Percentiles rank a stretch among this genome's conserved stretches.
Evolutionary conservation across 53 echinoderm and acorn worm species (phyloP).

Genomic region (Echinarachnius parma): DNA sequence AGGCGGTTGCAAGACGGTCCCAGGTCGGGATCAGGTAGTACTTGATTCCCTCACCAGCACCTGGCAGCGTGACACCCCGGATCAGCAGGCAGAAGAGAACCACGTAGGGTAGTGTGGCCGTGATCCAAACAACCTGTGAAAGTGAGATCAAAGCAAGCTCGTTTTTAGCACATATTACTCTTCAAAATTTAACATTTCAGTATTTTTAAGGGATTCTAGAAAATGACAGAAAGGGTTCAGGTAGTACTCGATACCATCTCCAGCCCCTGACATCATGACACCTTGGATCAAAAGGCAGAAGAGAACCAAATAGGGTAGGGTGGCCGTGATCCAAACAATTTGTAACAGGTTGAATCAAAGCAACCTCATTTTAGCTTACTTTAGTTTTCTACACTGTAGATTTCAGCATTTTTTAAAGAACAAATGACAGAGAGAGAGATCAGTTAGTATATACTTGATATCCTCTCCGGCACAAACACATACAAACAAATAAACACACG

Average conservation of each 20-base stretch:
- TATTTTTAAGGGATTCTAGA: not conserved
- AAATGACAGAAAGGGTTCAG: not conserved
- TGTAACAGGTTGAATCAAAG: no score
- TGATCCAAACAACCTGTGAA: constrained; percentile 81
- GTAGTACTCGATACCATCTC: constrained; percentile 14
- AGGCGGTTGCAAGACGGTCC: constrained; percentile 46
- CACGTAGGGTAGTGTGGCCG: constrained; percentile 64
- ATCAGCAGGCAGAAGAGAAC: constrained; percentile 64
- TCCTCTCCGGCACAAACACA: no score
- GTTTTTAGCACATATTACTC: no score
- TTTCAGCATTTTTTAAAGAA: no score
- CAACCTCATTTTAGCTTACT: no score
- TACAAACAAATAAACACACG: no score
- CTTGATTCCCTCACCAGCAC: constrained; percentile 57
- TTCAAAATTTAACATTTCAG: no score
- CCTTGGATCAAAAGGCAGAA: constrained; percentile 15
- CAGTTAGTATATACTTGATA: no score
- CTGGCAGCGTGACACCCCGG: constrained; percentile 63
- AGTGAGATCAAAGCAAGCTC: no score
- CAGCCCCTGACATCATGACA: constrained; percentile 17
- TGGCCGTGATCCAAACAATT: constrained; percentile 38
- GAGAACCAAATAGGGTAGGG: constrained; percentile 32
- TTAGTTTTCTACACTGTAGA: no score
- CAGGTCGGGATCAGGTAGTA: constrained; percentile 66
- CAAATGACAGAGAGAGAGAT: no score